Evolutionary conservation across 2,888 invertebrate genomes (phyloP), one percentile per base, ranked within the genome.

Genomic region (Ormia ochracea): DNA sequence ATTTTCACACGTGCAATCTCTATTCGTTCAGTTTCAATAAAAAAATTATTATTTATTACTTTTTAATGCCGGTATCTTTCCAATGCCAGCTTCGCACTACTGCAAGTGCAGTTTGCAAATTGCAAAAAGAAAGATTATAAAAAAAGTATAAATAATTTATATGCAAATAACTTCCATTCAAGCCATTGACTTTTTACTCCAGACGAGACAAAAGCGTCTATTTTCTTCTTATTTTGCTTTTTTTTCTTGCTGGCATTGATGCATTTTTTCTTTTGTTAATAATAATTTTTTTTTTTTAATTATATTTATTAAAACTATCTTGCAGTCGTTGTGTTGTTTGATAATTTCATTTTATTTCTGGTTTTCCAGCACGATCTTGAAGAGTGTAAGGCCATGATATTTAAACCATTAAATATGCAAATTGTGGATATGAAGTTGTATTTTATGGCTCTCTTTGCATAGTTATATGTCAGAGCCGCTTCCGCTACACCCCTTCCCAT

Each of bases 101-200:
- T 4, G 9, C 41, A 52, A 26, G 9, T 14, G 45, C 17, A 50
- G 10, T 36, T 59, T 9, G 9, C 19, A 48, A 54, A 19, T n/a
- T 31, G n/a, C 14, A 43, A 48, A 52, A 50, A 50, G 17, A 19
- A 10, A 56, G 2, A 54, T 33, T 19, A 17, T 23, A 58, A 56
- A 17, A 38, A 26, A 10, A 66, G 31, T 28, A 33, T 19, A 45
- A 48, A 58, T 45, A 65, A 65, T 58, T 36, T 58, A 63, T 76
- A 76, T 76, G 76, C 38, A 76, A 76, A 76, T 75, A 43, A 48
- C 28, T 52, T 10, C 21, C 28, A 73, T 19, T 3, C 9, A 54
- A 69, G 69, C 48, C 63, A 63, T 76, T 76, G 76, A 76, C 76
- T 76, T 76, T 38, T 63, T 23, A 17, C 38, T 10, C 43, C 52